Evolutionary conservation across 1,140 invertebrate species (phyloP).

Genomic region (Solenopsis invicta): DNA sequence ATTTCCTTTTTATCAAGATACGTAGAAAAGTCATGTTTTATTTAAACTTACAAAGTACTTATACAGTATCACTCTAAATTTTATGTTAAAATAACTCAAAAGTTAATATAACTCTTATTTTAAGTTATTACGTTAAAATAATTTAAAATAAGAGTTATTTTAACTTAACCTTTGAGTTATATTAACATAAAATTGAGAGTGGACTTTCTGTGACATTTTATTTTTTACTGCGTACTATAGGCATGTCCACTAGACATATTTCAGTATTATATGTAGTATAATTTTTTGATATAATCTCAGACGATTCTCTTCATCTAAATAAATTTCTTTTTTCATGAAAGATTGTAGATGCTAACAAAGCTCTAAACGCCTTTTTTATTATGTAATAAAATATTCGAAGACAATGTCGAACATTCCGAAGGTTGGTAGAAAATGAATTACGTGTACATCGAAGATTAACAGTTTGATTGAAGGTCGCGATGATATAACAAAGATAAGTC

Average conservation of each 20-base stretch:
- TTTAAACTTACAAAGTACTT: too few relatives aligned
- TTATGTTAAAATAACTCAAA: too few relatives aligned
- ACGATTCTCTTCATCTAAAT: neutral
- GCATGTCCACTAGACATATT: neutral
- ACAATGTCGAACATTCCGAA: neutral
- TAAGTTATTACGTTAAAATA: too few relatives aligned
- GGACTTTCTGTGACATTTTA: too few relatives aligned
- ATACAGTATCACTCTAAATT: too few relatives aligned
- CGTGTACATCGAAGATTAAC: neutral
- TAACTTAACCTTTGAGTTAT: too few relatives aligned
- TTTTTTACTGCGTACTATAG: too few relatives aligned
- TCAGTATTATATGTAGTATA: neutral
- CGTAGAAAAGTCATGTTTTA: neutral
- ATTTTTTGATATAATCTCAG: neutral
- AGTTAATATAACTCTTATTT: too few relatives aligned
- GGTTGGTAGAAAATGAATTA: constrained; percentile 31
- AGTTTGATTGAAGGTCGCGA: constrained; percentile 14
- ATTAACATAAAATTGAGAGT: too few relatives aligned
- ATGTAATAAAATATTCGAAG: neutral
- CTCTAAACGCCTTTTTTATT: neutral
- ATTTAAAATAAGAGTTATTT: too few relatives aligned
- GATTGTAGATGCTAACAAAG: neutral
- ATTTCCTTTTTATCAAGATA: neutral
- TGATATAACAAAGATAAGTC: constrained; percentile 27
- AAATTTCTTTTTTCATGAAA: constrained; percentile 8